Base-by-base conservation (phyloP, 2,113 vertebrate genomes). In the Carassius gibelio region DNA sequence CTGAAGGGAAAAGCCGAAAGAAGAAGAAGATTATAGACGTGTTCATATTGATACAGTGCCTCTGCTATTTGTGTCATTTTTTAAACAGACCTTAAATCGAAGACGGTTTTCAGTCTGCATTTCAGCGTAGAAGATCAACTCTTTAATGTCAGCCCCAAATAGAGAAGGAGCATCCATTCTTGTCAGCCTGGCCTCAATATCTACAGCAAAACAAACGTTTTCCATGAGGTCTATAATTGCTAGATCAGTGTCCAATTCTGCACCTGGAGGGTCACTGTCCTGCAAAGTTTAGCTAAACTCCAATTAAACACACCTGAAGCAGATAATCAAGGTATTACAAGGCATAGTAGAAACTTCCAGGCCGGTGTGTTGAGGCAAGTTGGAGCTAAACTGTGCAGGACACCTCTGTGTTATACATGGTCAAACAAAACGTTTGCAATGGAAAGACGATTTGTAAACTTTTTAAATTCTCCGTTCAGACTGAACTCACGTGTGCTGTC, bases 41-140 rank as follows among this genome's bases (percentile, higher is more conserved):
- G 0, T 79, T 45, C 80, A 62, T 34, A n/a, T 11, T 23, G 62
- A 45, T 14, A 10, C 6, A 36, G 30, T 17, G 19, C 14, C 45
- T 55, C 75, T 64, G 21, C 55, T 71, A 23, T 87, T 62, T 85
- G 50, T 48, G n/a, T 86, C n/a, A 68, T 17, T 76, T 59, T 82
- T 21, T 21, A 34, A 75, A 21, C 75, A 68, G 42, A 99, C 98
- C 98, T 97, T 98, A 90, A 99, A 99, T 9, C 88, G 94, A 74
- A 99, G 94, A 15, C 97, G 95, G 62, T 94, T 97, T 50, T 72
- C 0, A 1, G 96, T 94, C 93, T 99, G 97, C 78, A 92, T 96
- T 89, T 99, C 94, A 11, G 88, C 95, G 0, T 93, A 90, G 21
- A 99, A 89, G 15, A 92, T 89, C 61, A 97, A 84, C 0, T 90